phyloP scores from a whole-genome alignment of 1,140 invertebrate species.

The Ceratosolen fusciceps region DNA sequence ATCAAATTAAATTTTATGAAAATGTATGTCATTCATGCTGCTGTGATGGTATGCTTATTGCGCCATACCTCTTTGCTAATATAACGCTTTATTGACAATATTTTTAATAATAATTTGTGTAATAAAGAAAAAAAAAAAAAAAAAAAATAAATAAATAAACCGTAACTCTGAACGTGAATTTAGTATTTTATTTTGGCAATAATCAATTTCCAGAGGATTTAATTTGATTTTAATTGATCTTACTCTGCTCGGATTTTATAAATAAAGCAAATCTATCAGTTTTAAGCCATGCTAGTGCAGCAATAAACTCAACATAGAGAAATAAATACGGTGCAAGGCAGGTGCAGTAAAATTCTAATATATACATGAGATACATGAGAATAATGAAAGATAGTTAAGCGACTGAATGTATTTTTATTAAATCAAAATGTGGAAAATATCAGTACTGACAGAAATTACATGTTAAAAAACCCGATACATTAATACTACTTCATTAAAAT shows the following conservation, averaged over 20 bases:
- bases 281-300: constrained; percentile 58
- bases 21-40: too few relatives aligned
- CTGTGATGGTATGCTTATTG: too few relatives aligned
- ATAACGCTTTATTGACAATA: too few relatives aligned
- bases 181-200: too few relatives aligned
- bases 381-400: not conserved
- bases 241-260: constrained; percentile 58
- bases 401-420: not conserved
- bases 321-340: constrained; percentile 51
- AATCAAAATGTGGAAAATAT: not conserved
- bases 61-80: too few relatives aligned
- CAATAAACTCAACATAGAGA: constrained; percentile 56
- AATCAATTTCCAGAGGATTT: too few relatives aligned
- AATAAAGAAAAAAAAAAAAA: too few relatives aligned
- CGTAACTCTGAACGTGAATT: too few relatives aligned
- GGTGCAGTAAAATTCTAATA: constrained; percentile 42
- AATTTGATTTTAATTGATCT: not conserved
- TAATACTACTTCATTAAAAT: constrained; percentile 18
- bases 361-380: not conserved
- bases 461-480: constrained; percentile 2
- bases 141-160: too few relatives aligned
- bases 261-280: constrained; percentile 59
- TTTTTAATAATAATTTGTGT: too few relatives aligned
- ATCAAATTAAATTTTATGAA: too few relatives aligned
- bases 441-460: not conserved